These are phyloP conservation scores for Apteryx mantelli DNA, from an alignment of 2,113 vertebrate genomes.

Conservation along the genomic window DNA sequence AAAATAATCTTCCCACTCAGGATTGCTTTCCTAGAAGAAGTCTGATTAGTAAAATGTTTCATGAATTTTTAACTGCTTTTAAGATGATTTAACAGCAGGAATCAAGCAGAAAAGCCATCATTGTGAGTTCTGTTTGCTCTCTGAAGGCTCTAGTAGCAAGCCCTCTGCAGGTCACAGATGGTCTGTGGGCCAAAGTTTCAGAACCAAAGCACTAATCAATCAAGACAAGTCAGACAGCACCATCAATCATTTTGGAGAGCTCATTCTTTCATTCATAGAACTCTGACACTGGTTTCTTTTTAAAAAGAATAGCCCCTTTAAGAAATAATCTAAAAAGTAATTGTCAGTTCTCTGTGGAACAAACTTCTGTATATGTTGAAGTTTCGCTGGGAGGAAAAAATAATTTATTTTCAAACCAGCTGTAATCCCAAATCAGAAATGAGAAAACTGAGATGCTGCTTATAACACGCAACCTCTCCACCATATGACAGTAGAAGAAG, in stretches of 20 bases:
- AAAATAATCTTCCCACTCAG: slow-evolving; percentile 36
- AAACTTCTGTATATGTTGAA: background rate
- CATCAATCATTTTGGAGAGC: slow-evolving; percentile 33
- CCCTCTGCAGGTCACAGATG: slow-evolving; percentile 21
- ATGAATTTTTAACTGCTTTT: slow-evolving; percentile 64
- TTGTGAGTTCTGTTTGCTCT: background rate
- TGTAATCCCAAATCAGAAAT: background rate
- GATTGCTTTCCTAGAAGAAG: slow-evolving; percentile 41
- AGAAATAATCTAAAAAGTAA: background rate
- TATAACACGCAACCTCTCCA: background rate
- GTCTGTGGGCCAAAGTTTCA: slow-evolving; percentile 17
- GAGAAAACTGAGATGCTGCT: background rate
- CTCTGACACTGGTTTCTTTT: background rate
- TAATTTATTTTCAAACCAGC: background rate
- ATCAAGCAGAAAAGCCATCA: background rate
- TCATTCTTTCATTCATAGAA: slow-evolving; percentile 38
- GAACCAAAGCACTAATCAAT: slow-evolving; percentile 23
- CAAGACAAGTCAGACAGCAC: background rate
- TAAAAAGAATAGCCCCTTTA: background rate
- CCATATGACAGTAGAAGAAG: background rate
- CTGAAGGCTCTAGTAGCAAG: background rate
- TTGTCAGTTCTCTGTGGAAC: background rate
- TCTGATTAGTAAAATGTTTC: slow-evolving; percentile 34
- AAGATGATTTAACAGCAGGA: slow-evolving; percentile 39
- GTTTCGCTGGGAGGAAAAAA: background rate